Percentiles rank a stretch among this genome's conserved stretches.
Conservation (phyloP, 1,140 invertebrate genomes). For the Dendroctonus ponderosae region DNA sequence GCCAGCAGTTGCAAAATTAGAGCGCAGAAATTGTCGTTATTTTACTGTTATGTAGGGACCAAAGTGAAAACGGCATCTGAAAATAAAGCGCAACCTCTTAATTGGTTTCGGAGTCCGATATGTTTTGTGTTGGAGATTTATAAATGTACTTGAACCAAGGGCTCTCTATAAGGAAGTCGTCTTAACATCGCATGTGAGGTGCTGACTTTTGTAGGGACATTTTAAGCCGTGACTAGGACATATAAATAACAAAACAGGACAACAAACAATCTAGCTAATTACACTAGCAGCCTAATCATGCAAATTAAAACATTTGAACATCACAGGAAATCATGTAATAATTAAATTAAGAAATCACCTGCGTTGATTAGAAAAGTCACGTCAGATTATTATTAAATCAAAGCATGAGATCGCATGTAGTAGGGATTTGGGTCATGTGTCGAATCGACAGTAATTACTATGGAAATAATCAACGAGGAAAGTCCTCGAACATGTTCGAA, state of each 20-base stretch:
- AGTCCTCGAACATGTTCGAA: too few relatives aligned
- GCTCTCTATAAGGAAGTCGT: too few relatives aligned
- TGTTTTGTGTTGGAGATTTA: too few relatives aligned
- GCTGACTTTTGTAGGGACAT: too few relatives aligned
- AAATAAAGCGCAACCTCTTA: not conserved
- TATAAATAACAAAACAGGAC: too few relatives aligned
- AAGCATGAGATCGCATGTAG: slow-evolving; percentile 13
- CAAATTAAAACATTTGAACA: slow-evolving; percentile 2
- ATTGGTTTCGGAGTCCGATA: too few relatives aligned
- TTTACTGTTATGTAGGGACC: slow-evolving; percentile 5
- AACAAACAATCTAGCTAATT: too few relatives aligned
- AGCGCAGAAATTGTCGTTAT: slow-evolving; percentile 7
- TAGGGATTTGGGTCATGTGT: not conserved
- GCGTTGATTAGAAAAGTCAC: slow-evolving; percentile 10
- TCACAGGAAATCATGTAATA: not conserved
- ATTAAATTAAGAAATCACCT: slow-evolving; percentile 10
- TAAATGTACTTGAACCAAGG: too few relatives aligned
- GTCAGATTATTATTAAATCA: slow-evolving; percentile 12
- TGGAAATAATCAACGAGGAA: too few relatives aligned
- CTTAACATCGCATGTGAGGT: too few relatives aligned
- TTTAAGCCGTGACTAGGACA: too few relatives aligned
- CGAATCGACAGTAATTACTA: not conserved
- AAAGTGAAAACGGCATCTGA: not conserved
- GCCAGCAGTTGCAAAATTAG: slow-evolving; percentile 13
- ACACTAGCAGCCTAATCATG: not conserved